Base-by-base conservation (phyloP, 2,113 vertebrate species). In the Siniperca knerii region DNA sequence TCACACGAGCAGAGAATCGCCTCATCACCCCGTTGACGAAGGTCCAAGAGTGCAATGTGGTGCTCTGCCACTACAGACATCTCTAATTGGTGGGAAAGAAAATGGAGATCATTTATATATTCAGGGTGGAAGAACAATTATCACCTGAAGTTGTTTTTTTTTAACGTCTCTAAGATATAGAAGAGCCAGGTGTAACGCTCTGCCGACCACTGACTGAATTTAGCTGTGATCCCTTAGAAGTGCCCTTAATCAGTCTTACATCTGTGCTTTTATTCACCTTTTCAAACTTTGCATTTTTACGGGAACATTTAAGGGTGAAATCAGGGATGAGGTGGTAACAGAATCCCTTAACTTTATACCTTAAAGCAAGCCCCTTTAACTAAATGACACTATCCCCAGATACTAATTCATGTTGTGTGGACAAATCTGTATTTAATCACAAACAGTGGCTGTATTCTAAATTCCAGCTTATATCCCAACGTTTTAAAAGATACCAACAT, bases 1-100 rank as follows among this genome's bases (percentile, higher is more conserved):
- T 94, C 93, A 94, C 92, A 94, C 90, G 81, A 93, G 93, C 82
- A 68, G 85, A 92, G 89, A 91, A 85, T 83, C 80, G 80, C 90
- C 84, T 85, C 81, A 86, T 80, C 88, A 76, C 87, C 89, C 88
- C 72, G 80, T 77, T 94, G 90, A 94, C 77, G 78, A 69, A 69
- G 71, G 90, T 92, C 95, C 93, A 95, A 93, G 80, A 92, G 90
- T 88, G 89, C 77, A 92, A 65, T 79, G 87, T 81, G 87, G 55
- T 75, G 79, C 89, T 88, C 88, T 75, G 90, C 78, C 70, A 85
- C 77, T 76, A 33, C 84, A 79, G 84, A 82, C 85, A 12, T 75
- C 64, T 92, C 88, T 86, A 84, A 90, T 89, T 93, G 88, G 82
- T 81, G 77, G 85, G 79, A 80, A 89, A 81, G 76, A 83, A 81